A percentile compares a stretch with the other conserved stretches of the same genome.
Evolutionary conservation across 1,140 invertebrate genomes (phyloP).

Genomic region (Diachasma alloeum): DNA sequence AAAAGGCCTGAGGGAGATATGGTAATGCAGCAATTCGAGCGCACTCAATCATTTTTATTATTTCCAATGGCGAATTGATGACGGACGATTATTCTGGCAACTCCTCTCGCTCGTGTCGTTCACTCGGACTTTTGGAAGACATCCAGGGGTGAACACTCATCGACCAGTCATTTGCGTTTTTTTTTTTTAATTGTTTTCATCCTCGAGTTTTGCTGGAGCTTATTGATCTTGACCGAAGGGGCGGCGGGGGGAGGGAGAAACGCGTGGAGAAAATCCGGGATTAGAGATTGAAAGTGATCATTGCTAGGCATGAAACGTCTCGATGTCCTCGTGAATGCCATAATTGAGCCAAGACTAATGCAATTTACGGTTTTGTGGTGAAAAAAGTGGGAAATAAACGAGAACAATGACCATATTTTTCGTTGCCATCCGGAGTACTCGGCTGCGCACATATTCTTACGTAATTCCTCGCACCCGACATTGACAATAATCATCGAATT

Average conservation of each 20-base stretch:
- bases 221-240: neutral
- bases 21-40: neutral
- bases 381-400: neutral
- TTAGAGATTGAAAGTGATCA: neutral
- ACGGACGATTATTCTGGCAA: neutral
- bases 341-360: neutral
- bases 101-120: neutral
- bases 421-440: neutral
- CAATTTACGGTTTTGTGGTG: neutral
- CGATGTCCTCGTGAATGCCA: neutral
- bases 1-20: neutral
- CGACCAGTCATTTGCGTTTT: neutral
- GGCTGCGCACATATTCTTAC: slow-evolving; percentile 18
- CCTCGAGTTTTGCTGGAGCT: neutral
- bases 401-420: slow-evolving; percentile 29
- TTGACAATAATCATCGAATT: slow-evolving; percentile 57
- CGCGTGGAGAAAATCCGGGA: too few species aligned
- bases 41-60: neutral
- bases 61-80: neutral
- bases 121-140: neutral
- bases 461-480: slow-evolving; percentile 39
- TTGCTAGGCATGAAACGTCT: neutral
- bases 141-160: neutral
- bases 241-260: neutral
- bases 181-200: neutral